Base-by-base conservation (phyloP, 2,888 invertebrate species). In the Tetrapedia diversipes region DNA sequence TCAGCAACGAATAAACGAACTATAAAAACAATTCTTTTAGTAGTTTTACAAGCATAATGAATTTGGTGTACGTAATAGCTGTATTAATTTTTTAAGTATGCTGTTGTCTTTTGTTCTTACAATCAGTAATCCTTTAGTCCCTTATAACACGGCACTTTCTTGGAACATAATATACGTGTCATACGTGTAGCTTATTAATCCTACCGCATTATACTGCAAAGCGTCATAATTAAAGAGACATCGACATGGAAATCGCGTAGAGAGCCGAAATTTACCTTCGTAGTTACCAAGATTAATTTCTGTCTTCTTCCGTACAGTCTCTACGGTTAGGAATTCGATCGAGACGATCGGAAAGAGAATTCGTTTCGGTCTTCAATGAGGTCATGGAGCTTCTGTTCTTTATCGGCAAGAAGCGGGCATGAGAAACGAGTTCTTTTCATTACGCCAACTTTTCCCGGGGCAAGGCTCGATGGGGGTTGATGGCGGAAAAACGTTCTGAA, bases 401-500 rank as follows among this genome's bases (percentile, higher is more conserved):
- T 59, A 37, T 53, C 19, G 43, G 10, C 19, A 8, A 14, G 7
- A 11, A 22, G 27, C 16, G 11, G 19, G 22, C 41, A 45, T n/a
- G 45, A 39, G 1, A 59, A 37, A 43, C 2, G n/a, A 19, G 39
- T 41, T 47, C 61, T 56, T 61, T 63, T 73, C 72, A 71, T 71
- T 71, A 27, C 22, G 49, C 47, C 22, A 29, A 63, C 27, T 22
- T 54, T 37, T 27, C 29, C 51, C 7, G 14, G n/a, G n/a, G n/a
- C n/a, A n/a, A n/a, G n/a, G n/a, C n/a, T n/a, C n/a, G 29, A 19
- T 4, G 37, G 1, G 7, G 51, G 24, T n/a, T n/a, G 4, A 3
- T 3, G 27, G 7, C 22, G 32, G 19, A 39, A 24, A 27, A 39
- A 27, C 45, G 39, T 70, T 22, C 11, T 56, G 61, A 61, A 71